Evolutionary conservation across 2,113 vertebrate species (phyloP).

Genomic region (Phalacrocorax pelagicus): DNA sequence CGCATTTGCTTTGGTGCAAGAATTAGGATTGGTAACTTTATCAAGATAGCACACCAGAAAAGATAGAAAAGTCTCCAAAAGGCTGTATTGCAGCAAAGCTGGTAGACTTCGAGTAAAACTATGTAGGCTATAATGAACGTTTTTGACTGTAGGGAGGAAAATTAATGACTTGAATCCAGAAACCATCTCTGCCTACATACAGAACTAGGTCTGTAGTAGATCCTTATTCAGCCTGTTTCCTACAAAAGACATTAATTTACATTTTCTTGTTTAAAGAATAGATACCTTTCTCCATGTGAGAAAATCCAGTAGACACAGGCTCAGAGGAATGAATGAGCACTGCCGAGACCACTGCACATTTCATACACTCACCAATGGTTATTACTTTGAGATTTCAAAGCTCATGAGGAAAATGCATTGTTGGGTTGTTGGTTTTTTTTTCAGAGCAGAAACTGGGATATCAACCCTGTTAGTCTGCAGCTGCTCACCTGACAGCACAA

Average conservation of each 20-base stretch:
- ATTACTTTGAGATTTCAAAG: not conserved
- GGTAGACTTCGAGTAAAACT: slow-evolving; percentile 1
- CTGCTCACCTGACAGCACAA: not conserved
- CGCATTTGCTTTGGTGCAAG: not conserved
- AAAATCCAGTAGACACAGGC: not conserved
- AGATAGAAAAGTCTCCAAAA: not conserved
- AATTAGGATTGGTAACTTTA: not conserved
- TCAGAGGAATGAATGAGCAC: not conserved
- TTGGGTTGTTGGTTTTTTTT: not conserved
- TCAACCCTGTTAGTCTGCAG: not conserved
- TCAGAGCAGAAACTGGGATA: not conserved
- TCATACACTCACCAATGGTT: not conserved
- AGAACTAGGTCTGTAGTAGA: slow-evolving; percentile 34
- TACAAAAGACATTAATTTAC: slow-evolving; percentile 8
- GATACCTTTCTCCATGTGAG: slow-evolving; percentile 7
- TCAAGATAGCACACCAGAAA: not conserved
- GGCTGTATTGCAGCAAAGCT: not conserved
- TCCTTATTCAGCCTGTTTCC: slow-evolving; percentile 13
- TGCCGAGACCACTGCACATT: not conserved
- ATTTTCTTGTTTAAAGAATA: slow-evolving; percentile 43
- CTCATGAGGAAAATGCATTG: not conserved
- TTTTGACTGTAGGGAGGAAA: slow-evolving; percentile 33
- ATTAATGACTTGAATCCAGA: slow-evolving; percentile 26
- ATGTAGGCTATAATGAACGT: slow-evolving; percentile 24
- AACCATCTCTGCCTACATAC: slow-evolving; percentile 24